These are phyloP conservation scores for Pemphigus obesinymphae DNA, from an alignment of 1,140 invertebrate species.

Conservation along the genomic window DNA sequence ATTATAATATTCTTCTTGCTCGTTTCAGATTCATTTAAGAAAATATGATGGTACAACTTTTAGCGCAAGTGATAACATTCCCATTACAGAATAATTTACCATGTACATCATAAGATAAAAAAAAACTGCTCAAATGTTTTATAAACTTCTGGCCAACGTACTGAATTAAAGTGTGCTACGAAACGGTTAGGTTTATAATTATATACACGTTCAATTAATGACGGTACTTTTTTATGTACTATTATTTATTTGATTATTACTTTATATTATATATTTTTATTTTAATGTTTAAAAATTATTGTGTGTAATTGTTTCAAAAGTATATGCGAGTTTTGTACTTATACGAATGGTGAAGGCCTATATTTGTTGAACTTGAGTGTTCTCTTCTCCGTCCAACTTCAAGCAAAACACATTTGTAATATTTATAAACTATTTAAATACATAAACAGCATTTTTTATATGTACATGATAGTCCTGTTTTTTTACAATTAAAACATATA, in stretches of 20 bases:
- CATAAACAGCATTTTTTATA: background rate
- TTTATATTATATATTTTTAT: background rate
- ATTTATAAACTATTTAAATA: background rate
- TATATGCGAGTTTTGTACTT: background rate
- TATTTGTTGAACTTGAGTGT: background rate
- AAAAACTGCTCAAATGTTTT: background rate
- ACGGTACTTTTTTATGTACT: background rate
- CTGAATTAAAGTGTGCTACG: background rate
- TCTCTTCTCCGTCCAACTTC: background rate
- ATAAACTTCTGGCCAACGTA: background rate
- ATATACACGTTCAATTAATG: background rate
- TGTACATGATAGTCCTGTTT: background rate
- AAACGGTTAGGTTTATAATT: background rate
- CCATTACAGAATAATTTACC: background rate
- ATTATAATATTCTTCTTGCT: background rate
- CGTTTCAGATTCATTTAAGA: slow-evolving; percentile 43
- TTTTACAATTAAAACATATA: background rate
- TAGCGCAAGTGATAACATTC: slow-evolving; percentile 38
- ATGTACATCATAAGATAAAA: background rate
- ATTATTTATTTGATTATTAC: background rate
- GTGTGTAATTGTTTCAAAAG: background rate
- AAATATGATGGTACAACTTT: slow-evolving; percentile 39
- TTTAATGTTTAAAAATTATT: background rate
- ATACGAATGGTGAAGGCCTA: background rate
- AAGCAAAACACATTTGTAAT: background rate